Percentiles rank a stretch among this genome's conserved stretches.
phyloP scores from a whole-genome alignment of 2,888 invertebrate species.

The Girardia tigrina region DNA sequence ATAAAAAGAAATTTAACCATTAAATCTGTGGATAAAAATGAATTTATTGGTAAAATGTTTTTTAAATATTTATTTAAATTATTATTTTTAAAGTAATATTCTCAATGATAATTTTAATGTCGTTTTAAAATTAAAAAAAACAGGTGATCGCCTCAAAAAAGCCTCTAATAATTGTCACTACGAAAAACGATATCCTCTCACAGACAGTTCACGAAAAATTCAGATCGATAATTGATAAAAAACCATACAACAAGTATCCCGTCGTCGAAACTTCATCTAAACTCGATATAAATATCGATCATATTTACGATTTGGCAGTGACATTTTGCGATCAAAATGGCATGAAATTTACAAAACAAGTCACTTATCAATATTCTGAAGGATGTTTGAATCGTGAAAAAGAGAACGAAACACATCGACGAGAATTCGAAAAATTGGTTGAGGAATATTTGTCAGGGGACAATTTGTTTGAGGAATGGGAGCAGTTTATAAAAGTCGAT shows the following conservation, averaged over 20 bases:
- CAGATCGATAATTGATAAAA: neutral
- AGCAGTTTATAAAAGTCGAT: neutral
- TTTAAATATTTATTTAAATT: too few species aligned
- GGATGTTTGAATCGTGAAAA: neutral
- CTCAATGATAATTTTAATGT: too few species aligned
- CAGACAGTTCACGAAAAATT: neutral
- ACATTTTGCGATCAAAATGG: neutral
- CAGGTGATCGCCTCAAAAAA: neutral
- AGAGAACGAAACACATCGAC: neutral
- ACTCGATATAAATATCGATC: neutral
- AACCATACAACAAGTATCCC: neutral
- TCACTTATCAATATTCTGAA: neutral
- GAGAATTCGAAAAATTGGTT: neutral
- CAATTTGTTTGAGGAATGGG: neutral
- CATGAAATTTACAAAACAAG: neutral
- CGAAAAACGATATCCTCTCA: neutral
- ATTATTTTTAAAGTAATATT: too few species aligned
- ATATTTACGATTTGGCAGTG: neutral
- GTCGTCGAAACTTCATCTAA: neutral
- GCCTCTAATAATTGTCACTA: neutral
- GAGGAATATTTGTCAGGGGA: neutral
- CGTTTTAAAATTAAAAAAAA: too few species aligned
- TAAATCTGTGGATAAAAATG: too few species aligned
- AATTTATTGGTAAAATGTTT: too few species aligned
- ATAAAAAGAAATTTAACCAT: too few species aligned